Percentiles rank a stretch among this genome's conserved stretches.
Conservation (phyloP, 2,113 vertebrate species). For the Antennarius striatus region DNA sequence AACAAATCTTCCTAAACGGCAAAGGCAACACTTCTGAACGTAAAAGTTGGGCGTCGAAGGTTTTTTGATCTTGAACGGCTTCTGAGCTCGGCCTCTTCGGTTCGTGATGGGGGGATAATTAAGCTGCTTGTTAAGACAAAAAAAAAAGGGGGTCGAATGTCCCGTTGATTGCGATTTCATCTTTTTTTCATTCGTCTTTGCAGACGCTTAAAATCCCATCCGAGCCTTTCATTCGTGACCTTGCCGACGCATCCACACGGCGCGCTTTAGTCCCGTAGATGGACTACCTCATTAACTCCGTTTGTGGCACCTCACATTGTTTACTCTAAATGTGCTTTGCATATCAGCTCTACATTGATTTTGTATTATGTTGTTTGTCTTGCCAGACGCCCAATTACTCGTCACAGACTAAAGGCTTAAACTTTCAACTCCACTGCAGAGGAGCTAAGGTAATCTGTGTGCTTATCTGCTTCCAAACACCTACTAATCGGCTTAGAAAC, state of each 20-base stretch:
- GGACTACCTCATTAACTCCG: slow-evolving; percentile 29
- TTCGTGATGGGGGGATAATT: too few relatives aligned
- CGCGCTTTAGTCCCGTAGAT: slow-evolving; percentile 15
- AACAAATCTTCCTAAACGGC: too few relatives aligned
- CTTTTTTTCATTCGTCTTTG: too few relatives aligned
- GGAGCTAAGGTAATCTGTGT: slow-evolving; percentile 49
- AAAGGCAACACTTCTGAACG: too few relatives aligned
- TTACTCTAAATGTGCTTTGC: slow-evolving; percentile 40
- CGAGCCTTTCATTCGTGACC: too few relatives aligned
- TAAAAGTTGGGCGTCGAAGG: too few relatives aligned
- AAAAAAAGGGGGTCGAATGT: too few relatives aligned
- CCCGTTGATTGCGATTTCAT: too few relatives aligned
- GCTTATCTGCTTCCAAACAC: slow-evolving; percentile 59
- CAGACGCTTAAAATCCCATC: too few relatives aligned
- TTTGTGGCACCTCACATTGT: slow-evolving; percentile 39
- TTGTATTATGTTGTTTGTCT: slow-evolving; percentile 51
- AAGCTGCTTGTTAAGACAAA: too few relatives aligned
- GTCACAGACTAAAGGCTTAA: slow-evolving; percentile 34
- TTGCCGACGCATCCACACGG: slow-evolving; percentile 6
- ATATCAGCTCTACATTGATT: slow-evolving; percentile 31
- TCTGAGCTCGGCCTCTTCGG: too few relatives aligned
- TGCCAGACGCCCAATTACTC: slow-evolving; percentile 42
- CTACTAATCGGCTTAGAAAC: slow-evolving; percentile 56
- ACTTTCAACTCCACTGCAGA: slow-evolving; percentile 30
- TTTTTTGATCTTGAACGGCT: too few relatives aligned